Evolutionary conservation across 2,797 vertebrate species (phyloP), one percentile per base, ranked within the genome.

Genomic region (Eupleurogrammus muticus): DNA sequence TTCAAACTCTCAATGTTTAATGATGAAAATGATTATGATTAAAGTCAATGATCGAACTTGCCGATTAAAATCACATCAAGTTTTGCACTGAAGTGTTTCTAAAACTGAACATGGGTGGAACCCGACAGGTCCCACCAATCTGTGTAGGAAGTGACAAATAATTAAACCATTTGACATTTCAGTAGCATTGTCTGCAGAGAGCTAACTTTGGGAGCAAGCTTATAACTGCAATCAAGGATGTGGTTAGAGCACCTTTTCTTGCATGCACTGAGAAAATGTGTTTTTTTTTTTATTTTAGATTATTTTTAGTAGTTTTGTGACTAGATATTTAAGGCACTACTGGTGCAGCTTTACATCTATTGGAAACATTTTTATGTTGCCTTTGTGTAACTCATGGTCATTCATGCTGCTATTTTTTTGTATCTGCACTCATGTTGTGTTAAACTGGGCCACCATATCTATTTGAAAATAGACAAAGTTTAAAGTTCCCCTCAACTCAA

Each of bases 181-280:
- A 1, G 13, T 28, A 11, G 19, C 11, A 24, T n/a, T n/a, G 5
- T 13, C 24, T 48, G 52, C 17, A 35, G 49, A 9, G 21, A 51
- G 21, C 28, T 35, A 21, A 35, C 19, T 34, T 55, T 68, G 6
- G 13, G 4, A 28, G 4, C 9, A 40, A 49, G 13, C 16, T 13
- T 8, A 28, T 28, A 58, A 21, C n/a, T 54, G 42, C 17, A 72
- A 60, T 47, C 50, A 49, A 53, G 68, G 50, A 78, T 73, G 65
- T 70, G 60, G 63, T 70, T 56, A 73, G 51, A n/a, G 40, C 62
- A 35, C 5, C 16, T 11, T 52, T 24, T n/a, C 7, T 2, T 16
- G 11, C 48, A 16, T 40, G 16, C 21, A 51, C n/a, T 42, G 57
- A 5, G 17, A 28, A 52, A 2, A 14, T 3, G 2, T 10, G 42